These are phyloP conservation scores for Ifrita kowaldi DNA, from an alignment of 2,113 vertebrate genomes.

Conservation along the genomic window DNA sequence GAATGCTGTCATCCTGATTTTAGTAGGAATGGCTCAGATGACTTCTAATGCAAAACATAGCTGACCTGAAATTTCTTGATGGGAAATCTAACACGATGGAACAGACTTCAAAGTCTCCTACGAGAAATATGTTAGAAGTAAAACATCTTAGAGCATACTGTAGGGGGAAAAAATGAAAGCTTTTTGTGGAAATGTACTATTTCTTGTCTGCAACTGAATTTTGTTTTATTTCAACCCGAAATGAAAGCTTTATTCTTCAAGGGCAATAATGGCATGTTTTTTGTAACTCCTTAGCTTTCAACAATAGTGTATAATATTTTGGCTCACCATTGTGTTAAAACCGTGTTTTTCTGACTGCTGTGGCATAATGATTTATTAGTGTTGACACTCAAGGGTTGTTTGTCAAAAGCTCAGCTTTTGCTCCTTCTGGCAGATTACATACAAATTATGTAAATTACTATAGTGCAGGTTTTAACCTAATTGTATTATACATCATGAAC, in stretches of 20 bases:
- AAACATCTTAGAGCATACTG: not conserved
- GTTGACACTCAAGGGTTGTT: not conserved
- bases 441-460: slow-evolving; percentile 60
- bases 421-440: slow-evolving; percentile 69
- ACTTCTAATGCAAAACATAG: not conserved
- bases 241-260: slow-evolving; percentile 9
- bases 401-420: slow-evolving; percentile 39
- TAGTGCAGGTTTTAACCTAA: slow-evolving; percentile 57
- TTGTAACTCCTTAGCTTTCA: not conserved
- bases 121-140: not conserved
- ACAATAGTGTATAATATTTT: slow-evolving; percentile 5
- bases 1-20: not conserved
- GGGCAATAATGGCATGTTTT: not conserved
- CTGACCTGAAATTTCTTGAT: not conserved
- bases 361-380: slow-evolving; percentile 24
- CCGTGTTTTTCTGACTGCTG: slow-evolving; percentile 27
- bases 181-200: not conserved
- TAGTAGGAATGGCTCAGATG: not conserved
- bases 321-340: slow-evolving; percentile 22
- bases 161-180: not conserved
- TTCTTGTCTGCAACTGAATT: not conserved
- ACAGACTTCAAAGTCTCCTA: not conserved
- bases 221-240: not conserved
- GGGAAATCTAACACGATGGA: not conserved
- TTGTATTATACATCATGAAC: slow-evolving; percentile 39